Percentiles rank a stretch among this genome's conserved stretches.
phyloP scores from a whole-genome alignment of 2,888 invertebrate genomes.

The Polydrusus tereticollis region DNA sequence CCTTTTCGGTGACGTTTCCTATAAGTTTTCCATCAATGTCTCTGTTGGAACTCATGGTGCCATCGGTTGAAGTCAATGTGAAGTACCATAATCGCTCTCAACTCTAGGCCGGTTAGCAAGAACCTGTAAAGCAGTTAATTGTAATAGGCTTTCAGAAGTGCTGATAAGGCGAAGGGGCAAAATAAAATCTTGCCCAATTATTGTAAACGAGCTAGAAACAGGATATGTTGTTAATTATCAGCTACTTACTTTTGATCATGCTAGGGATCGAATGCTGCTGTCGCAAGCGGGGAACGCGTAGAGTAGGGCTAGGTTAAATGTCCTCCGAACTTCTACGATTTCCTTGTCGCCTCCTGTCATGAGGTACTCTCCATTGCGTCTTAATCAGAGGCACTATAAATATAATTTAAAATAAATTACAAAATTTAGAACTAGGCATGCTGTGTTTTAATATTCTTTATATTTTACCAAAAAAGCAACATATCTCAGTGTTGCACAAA shows the following conservation, averaged over 20 bases:
- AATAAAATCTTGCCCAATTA: too few species aligned
- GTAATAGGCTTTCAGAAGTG: too few species aligned
- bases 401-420: background rate
- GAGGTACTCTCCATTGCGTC: constrained; percentile 98
- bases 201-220: too few species aligned
- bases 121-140: constrained; percentile 79
- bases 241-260: constrained; percentile 96
- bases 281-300: constrained; percentile 99
- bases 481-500: too few species aligned
- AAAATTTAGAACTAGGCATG: too few species aligned
- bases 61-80: constrained; percentile 99
- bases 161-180: background rate
- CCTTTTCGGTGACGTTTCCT: constrained; percentile 17
- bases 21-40: constrained; percentile 73
- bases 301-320: constrained; percentile 95
- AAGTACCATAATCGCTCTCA: constrained; percentile 98
- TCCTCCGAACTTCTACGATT: constrained; percentile 98
- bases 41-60: constrained; percentile 97
- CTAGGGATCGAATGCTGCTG: constrained; percentile 93
- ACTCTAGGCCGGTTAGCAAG: constrained; percentile 95
- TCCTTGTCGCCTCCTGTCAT: constrained; percentile 98
- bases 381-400: constrained; percentile 88
- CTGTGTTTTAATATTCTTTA: too few species aligned
- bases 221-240: background rate
- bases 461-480: too few species aligned